Conservation (phyloP, 2,888 invertebrate genomes). For the Periphyllus acericola region DNA sequence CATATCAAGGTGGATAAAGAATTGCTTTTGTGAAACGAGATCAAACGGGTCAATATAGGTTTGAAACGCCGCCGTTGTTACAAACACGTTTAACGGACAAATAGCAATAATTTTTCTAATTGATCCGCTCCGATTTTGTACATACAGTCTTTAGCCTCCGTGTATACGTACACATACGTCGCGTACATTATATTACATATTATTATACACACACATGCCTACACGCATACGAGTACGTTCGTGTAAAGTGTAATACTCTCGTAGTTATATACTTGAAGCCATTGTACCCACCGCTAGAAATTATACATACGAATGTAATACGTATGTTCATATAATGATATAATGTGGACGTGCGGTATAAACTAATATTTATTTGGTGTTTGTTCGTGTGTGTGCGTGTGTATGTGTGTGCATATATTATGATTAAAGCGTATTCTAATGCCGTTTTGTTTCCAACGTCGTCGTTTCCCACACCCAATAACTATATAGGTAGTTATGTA, state of each 20-base stretch:
- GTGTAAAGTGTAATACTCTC: background rate
- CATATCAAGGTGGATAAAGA: conserved; percentile 15
- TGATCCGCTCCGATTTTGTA: background rate
- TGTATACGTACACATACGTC: background rate
- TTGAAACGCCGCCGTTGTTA: conserved; percentile 23
- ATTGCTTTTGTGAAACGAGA: conserved; percentile 49
- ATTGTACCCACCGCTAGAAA: background rate
- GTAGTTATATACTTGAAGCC: no score
- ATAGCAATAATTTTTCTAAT: conserved; percentile 29
- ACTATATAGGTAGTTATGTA: background rate
- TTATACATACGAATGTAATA: background rate
- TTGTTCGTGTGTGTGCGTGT: background rate
- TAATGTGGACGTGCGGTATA: no score
- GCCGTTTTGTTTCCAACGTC: background rate
- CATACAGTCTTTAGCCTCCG: background rate
- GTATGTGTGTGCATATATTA: background rate
- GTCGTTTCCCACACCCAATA: conserved; percentile 1
- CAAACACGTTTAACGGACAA: conserved; percentile 50
- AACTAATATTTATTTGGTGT: no score
- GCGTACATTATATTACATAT: background rate
- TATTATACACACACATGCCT: background rate
- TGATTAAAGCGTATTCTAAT: background rate
- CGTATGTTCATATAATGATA: background rate
- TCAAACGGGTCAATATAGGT: conserved; percentile 33
- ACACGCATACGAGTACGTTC: background rate